Evolutionary conservation across 1,140 invertebrate genomes (phyloP).

Genomic region (Halesus radiatus): DNA sequence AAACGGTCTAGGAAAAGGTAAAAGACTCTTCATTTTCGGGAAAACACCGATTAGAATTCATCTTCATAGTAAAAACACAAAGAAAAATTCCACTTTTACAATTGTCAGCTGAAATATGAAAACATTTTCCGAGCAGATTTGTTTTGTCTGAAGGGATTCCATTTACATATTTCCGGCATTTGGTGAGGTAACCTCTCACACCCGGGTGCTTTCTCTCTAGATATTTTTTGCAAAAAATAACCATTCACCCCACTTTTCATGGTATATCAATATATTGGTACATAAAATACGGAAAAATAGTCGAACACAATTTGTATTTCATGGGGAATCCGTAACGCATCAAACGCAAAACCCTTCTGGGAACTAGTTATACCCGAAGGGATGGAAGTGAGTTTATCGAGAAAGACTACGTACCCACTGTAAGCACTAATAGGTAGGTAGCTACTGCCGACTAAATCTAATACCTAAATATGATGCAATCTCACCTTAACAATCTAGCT

Average conservation of each 20-base stretch:
- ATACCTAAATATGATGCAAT: too few relatives aligned
- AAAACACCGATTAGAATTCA: too few relatives aligned
- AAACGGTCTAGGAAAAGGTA: too few relatives aligned
- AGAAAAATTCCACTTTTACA: too few relatives aligned
- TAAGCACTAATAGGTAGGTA: too few relatives aligned
- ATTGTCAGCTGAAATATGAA: conserved; percentile 2
- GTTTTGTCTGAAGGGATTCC: conserved; percentile 1
- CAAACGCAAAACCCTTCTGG: background rate
- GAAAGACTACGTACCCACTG: too few relatives aligned
- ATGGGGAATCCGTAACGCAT: conserved; percentile 6
- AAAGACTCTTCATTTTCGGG: too few relatives aligned
- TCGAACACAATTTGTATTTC: conserved; percentile 16
- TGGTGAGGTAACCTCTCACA: conserved; percentile 28
- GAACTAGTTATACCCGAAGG: background rate
- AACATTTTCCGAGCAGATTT: conserved; percentile 9
- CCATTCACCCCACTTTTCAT: background rate
- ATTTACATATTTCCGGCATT: conserved; percentile 30
- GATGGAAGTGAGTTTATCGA: background rate
- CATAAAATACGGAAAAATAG: conserved; percentile 8
- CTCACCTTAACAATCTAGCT: too few relatives aligned
- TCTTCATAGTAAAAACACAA: too few relatives aligned
- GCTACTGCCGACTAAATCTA: too few relatives aligned
- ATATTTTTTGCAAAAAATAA: background rate
- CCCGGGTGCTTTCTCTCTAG: background rate
- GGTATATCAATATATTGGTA: conserved; percentile 5